These are phyloP conservation scores for Limnephilus marmoratus DNA, from an alignment of 2,888 invertebrate species.

Conservation along the genomic window DNA sequence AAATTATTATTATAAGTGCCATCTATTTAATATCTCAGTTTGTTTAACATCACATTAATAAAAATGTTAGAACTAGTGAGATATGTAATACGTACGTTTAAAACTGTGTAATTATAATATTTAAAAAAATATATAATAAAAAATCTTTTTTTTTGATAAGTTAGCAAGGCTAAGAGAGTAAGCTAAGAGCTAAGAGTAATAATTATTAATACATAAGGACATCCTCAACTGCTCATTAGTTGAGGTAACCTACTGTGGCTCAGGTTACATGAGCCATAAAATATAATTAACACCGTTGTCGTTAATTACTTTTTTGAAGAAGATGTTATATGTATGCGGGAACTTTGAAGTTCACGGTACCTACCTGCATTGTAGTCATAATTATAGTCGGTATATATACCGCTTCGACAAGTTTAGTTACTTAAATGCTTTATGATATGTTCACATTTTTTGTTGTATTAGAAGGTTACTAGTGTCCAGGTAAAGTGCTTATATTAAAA, in stretches of 20 bases:
- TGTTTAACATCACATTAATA: too few species aligned
- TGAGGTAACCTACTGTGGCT: background rate
- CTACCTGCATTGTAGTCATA: background rate
- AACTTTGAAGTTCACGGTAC: background rate
- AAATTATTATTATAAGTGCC: too few species aligned
- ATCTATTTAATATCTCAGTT: too few species aligned
- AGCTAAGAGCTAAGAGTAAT: too few species aligned
- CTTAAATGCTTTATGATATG: background rate
- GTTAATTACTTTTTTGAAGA: conserved; percentile 9
- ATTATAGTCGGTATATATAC: background rate
- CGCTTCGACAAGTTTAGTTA: background rate
- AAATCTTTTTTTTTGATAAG: too few species aligned
- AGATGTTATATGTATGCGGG: background rate
- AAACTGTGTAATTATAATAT: too few species aligned
- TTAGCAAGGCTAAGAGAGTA: too few species aligned
- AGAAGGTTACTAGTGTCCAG: too few species aligned
- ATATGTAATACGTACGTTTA: too few species aligned
- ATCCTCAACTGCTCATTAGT: conserved; percentile 32
- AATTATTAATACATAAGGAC: background rate
- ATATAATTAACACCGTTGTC: conserved; percentile 22
- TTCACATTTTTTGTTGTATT: background rate
- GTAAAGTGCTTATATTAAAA: too few species aligned
- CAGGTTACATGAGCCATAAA: conserved; percentile 11
- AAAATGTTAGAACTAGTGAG: too few species aligned
- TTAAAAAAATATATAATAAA: too few species aligned